Percentiles rank a stretch among this genome's conserved stretches.
phyloP scores from a whole-genome alignment of 2,113 vertebrate genomes.

The Pollimyrus isidori region DNA sequence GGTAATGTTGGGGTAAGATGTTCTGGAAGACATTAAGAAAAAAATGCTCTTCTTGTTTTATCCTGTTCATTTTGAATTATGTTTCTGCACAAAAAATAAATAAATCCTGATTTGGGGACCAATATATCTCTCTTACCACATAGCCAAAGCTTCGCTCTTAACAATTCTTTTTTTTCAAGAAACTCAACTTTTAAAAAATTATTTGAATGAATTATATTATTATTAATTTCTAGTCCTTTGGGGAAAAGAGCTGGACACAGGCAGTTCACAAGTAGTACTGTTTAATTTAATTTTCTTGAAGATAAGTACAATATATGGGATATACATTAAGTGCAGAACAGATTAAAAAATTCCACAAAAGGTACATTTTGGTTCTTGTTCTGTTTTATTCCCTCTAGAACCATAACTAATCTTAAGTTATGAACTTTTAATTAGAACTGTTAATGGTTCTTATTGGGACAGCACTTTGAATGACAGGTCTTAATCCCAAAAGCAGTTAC shows the following conservation, averaged over 20 bases:
- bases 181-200: background rate
- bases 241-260: background rate
- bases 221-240: background rate
- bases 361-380: background rate
- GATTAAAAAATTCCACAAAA: background rate
- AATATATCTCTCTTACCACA: too few species aligned
- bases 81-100: too few species aligned
- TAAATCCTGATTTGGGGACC: too few species aligned
- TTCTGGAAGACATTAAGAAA: too few species aligned
- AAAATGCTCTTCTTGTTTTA: too few species aligned
- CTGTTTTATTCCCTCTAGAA: background rate
- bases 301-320: background rate
- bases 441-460: slow-evolving; percentile 8
- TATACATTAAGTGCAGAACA: background rate
- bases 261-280: background rate
- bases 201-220: background rate
- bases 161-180: background rate
- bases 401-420: background rate
- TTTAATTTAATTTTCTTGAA: background rate
- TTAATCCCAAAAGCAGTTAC: slow-evolving; percentile 7
- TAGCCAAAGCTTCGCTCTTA: too few species aligned
- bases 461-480: slow-evolving; percentile 29
- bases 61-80: too few species aligned
- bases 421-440: background rate
- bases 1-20: too few species aligned